Base-by-base conservation (phyloP, 2,113 vertebrate genomes). In the Paracanthobrama guichenoti region DNA sequence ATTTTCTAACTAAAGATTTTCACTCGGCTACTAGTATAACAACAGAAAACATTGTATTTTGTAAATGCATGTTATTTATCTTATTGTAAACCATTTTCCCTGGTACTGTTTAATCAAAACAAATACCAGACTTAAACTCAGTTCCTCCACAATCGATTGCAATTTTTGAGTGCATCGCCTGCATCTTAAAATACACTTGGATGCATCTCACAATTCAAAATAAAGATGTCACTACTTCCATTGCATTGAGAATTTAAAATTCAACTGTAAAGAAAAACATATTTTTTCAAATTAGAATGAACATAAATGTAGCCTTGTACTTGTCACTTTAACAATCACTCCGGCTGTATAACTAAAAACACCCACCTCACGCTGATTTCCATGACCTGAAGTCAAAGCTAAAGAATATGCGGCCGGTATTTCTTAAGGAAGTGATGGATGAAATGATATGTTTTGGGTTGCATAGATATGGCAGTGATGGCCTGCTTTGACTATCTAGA, bases 391-490 rank as follows among this genome's bases (percentile, higher is more conserved):
- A 10, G 39, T 72, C 11, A 22, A 6, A 46, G 39, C 44, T 46
- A 72, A 46, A 73, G 12, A 6, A 24, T 46, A 26, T 46, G 22
- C 3, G 6, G 42, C 6, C 0, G 0, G 44, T 46, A 42, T 73
- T 73, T 73, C 22, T 59, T 59, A 14, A 59, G 75, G 11, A 57
- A 59, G 20, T 78, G 75, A 59, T 79, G 57, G 35, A 79, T 60
- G 8, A 60, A 60, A 42, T 59, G 0, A 50, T 8, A 18, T 59
- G 50, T 22, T n/a, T 60, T 4, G 39, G 22, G 35, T 26, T 62
- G n/a, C 69, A 46, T 46, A 24, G 12, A 82, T 71, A 71, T 81
- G 20, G 13, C 12, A 35, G 46, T 18, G 18, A 55, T 71, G 22
- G 6, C 42, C 31, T 24, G 31, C 48, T 57, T 39, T 1, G 44